These are phyloP conservation scores for Myrmophylax atrothorax DNA, from an alignment of 2,113 vertebrate genomes.

Conservation along the genomic window DNA sequence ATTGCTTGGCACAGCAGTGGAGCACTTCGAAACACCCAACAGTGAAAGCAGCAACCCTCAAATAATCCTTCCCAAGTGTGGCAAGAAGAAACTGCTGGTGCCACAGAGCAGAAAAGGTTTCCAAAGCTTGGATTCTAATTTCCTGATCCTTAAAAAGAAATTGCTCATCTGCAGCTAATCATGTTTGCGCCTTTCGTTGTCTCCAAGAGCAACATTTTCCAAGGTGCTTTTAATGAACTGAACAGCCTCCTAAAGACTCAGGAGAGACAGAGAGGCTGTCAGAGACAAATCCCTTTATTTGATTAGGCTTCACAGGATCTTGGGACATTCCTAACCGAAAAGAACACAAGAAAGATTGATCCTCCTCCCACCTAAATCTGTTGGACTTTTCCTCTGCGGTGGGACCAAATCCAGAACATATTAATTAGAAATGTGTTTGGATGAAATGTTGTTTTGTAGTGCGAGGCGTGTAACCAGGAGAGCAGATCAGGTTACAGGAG, in stretches of 20 bases:
- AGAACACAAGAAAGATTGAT: neutral
- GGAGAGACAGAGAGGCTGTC: slow-evolving; percentile 1
- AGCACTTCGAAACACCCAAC: neutral
- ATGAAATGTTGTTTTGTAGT: neutral
- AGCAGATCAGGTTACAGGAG: neutral
- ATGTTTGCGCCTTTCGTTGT: neutral
- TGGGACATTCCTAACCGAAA: neutral
- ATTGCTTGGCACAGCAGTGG: neutral
- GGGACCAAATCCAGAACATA: neutral
- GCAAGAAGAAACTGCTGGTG: neutral
- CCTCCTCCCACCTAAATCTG: slow-evolving; percentile 7
- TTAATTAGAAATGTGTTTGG: slow-evolving; percentile 23
- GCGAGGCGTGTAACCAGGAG: neutral
- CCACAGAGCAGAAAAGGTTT: neutral
- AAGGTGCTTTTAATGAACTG: slow-evolving; percentile 33
- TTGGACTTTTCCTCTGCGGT: neutral
- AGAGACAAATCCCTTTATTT: slow-evolving; percentile 25
- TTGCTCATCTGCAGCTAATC: slow-evolving; percentile 22
- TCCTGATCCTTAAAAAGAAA: neutral
- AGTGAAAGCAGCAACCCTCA: neutral
- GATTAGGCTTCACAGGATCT: neutral
- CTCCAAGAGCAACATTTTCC: slow-evolving; percentile 47
- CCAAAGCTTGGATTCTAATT: neutral
- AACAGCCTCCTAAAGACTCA: neutral
- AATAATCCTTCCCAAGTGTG: neutral